Percentiles rank a stretch among this genome's conserved stretches.
Conservation (phyloP, 2,797 vertebrate genomes). For the Tinamus major region DNA sequence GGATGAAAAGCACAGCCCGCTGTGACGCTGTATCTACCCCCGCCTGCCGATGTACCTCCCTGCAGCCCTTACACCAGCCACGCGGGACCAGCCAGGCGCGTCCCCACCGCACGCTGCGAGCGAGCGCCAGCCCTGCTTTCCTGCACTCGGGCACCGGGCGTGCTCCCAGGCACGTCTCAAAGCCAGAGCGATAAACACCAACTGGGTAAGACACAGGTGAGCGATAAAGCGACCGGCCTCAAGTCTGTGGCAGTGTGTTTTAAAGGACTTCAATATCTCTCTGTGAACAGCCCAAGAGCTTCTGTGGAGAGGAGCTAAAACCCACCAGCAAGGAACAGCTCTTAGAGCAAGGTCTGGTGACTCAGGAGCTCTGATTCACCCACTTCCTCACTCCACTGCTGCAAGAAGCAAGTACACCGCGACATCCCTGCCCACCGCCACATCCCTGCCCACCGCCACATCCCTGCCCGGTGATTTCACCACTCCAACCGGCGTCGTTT, state of each 20-base stretch:
- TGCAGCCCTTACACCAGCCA: neutral
- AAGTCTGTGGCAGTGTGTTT: neutral
- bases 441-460: neutral
- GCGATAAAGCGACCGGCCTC: neutral
- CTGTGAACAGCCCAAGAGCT: neutral
- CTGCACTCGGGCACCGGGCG: neutral
- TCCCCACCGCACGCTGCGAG: neutral
- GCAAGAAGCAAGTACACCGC: neutral
- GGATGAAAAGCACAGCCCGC: neutral
- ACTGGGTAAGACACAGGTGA: neutral
- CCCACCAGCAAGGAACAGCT: neutral
- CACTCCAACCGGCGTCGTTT: neutral
- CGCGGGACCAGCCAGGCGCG: neutral
- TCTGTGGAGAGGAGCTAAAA: neutral
- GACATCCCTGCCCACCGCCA: neutral
- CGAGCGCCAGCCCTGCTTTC: neutral
- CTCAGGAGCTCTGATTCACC: conserved; percentile 34
- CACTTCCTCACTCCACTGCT: neutral
- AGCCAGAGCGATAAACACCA: neutral
- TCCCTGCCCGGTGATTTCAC: conserved; percentile 21
- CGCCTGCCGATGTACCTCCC: neutral
- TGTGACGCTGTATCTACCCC: neutral
- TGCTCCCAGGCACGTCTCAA: neutral
- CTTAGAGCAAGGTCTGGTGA: neutral
- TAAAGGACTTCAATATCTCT: neutral